Base-by-base conservation (phyloP, 2,888 invertebrate species). In the Sipha maydis region DNA sequence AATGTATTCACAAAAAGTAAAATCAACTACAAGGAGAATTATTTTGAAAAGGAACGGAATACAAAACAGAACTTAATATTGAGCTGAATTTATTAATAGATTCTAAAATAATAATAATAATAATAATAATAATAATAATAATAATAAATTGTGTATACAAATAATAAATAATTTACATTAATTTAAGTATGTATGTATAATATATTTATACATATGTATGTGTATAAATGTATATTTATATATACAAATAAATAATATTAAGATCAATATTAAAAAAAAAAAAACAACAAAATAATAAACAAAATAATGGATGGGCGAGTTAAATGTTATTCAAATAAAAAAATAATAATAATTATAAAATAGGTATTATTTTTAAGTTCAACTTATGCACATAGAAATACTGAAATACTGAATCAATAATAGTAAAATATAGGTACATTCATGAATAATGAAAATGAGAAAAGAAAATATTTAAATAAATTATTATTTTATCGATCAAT, bases 71-170 rank as follows among this genome's bases (percentile, higher is more conserved):
- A 41, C 77, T 25, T 85, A 77, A 77, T 85, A 85, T 88, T 88
- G 86, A 88, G 80, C 86, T 75, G 80, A 73, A 71, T 88, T 82
- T 88, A 80, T 80, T 88, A 28, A 79, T 86, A 86, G 86, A 80
- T 88, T 88, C 80, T 88, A 88, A 88, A 88, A 88, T 88, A 41
- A 88, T 75, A 82, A 85, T 85, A 4, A 80, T 85, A 86, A 78
- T 86, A 79, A 85, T 86, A 86, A 41, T 41, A 41, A 41, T 41
- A 41, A 41, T 85, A 86, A 78, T 86, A 79, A 85, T 86, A 86
- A 41, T 41, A 41, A 41, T 41, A 41, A 41, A 80, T 82, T 31
- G 80, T 88, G 75, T 88, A 75, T 31, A 88, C 79, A 73, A 86
- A 80, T 79, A 88, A 88, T 84, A 83, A 77, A 75, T 82, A 88